Conservation (phyloP, 2,113 vertebrate genomes). For the Hipposideros armiger region DNA sequence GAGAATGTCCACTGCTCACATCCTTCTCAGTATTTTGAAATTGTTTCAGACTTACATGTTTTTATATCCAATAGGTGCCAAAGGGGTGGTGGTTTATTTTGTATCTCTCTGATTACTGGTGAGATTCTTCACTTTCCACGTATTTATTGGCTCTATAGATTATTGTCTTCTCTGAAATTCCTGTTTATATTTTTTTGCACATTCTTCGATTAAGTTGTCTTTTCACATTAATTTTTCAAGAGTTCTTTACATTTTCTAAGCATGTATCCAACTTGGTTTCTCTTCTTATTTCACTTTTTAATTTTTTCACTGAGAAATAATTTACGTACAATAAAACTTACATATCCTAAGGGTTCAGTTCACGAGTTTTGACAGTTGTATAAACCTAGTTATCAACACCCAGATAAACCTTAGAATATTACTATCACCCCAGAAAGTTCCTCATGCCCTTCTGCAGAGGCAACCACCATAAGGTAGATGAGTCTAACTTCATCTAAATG, state of each 20-base stretch:
- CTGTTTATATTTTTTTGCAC: not conserved
- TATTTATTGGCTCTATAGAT: not conserved
- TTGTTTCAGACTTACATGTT: not conserved
- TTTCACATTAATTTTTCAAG: not conserved
- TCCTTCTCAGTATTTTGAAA: not conserved
- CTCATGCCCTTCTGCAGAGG: not conserved
- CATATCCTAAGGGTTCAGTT: not conserved
- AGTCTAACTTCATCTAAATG: not conserved
- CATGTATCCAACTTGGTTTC: not conserved
- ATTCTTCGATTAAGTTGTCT: not conserved
- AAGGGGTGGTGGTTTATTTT: not conserved
- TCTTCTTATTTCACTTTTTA: not conserved
- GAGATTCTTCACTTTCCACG: not conserved
- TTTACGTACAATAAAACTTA: not conserved
- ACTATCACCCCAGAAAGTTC: not conserved
- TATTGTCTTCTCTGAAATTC: slow-evolving; percentile 18
- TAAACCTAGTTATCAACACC: not conserved
- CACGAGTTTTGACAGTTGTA: slow-evolving; percentile 23
- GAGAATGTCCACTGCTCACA: not conserved
- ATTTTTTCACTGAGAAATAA: not conserved
- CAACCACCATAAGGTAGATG: not conserved
- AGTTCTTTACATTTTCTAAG: not conserved
- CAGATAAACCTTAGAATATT: not conserved
- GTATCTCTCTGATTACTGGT: not conserved
- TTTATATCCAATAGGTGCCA: not conserved